Conservation (phyloP, 2,888 invertebrate species). For the Icerya purchasi region DNA sequence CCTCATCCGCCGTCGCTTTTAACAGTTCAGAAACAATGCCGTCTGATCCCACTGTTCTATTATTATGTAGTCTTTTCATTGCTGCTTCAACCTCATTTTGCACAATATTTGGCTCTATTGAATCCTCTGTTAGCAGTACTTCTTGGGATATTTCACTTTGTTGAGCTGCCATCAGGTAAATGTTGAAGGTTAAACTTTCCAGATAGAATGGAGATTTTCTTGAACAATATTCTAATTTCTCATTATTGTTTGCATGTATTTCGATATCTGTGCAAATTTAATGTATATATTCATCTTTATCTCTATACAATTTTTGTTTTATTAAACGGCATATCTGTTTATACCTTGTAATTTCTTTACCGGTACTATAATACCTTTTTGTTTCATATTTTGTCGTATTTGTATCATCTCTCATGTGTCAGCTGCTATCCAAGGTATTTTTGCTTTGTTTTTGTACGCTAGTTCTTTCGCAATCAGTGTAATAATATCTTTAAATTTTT, state of each 20-base stretch:
- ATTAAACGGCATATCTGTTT: not conserved
- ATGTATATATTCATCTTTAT: not conserved
- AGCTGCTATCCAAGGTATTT: too few species aligned
- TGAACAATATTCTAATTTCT: not conserved
- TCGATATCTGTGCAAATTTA: not conserved
- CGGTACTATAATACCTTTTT: not conserved
- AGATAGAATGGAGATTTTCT: not conserved
- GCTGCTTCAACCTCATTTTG: not conserved
- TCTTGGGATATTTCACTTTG: not conserved
- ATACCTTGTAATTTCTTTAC: not conserved
- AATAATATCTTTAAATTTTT: not conserved
- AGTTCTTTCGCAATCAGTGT: not conserved
- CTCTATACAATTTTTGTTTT: not conserved
- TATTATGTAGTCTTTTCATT: not conserved
- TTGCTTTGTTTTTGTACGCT: not conserved
- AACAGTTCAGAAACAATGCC: not conserved
- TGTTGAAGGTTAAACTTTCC: not conserved
- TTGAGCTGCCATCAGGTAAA: not conserved
- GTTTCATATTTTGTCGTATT: not conserved
- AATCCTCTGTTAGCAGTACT: not conserved
- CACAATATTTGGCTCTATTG: too few species aligned
- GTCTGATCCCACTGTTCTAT: not conserved
- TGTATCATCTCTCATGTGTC: too few species aligned
- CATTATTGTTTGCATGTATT: not conserved
- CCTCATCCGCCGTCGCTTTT: not conserved